These are phyloP conservation scores for Lydus trimaculatus DNA, from an alignment of 2,888 invertebrate genomes.

Conservation along the genomic window DNA sequence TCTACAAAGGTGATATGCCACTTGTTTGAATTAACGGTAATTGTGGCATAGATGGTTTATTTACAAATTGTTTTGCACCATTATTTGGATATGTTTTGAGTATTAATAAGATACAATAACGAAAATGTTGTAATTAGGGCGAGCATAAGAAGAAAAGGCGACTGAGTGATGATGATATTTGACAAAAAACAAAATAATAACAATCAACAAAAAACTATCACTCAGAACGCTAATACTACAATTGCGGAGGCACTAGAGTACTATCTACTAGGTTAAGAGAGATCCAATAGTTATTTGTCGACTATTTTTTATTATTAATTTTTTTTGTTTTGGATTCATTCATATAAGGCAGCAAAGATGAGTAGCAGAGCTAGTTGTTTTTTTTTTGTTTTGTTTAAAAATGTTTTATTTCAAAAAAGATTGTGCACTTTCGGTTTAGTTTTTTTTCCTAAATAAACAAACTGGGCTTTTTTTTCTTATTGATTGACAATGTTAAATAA, in stretches of 20 bases:
- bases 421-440: background rate
- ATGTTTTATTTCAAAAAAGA: constrained; percentile 18
- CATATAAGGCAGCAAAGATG: constrained; percentile 61
- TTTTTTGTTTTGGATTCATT: constrained; percentile 46
- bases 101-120: constrained; percentile 27
- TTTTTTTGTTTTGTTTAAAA: constrained; percentile 16
- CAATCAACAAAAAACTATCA: constrained; percentile 26
- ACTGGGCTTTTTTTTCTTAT: background rate
- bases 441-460: background rate
- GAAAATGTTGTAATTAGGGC: constrained; percentile 48
- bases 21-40: too few species aligned
- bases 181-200: constrained; percentile 26
- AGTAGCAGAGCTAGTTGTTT: constrained; percentile 45
- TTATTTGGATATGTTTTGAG: constrained; percentile 60
- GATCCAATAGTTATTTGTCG: constrained; percentile 51
- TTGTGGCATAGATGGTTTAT: background rate
- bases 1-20: constrained; percentile 33
- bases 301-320: constrained; percentile 55
- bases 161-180: constrained; percentile 36
- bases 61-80: constrained; percentile 53
- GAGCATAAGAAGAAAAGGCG: constrained; percentile 52
- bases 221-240: constrained; percentile 55
- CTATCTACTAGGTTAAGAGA: constrained; percentile 54
- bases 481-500: constrained; percentile 23
- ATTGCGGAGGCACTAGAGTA: constrained; percentile 60